Conservation (phyloP, 2,797 vertebrate species). For the Microctenopoma stevenorrisi region DNA sequence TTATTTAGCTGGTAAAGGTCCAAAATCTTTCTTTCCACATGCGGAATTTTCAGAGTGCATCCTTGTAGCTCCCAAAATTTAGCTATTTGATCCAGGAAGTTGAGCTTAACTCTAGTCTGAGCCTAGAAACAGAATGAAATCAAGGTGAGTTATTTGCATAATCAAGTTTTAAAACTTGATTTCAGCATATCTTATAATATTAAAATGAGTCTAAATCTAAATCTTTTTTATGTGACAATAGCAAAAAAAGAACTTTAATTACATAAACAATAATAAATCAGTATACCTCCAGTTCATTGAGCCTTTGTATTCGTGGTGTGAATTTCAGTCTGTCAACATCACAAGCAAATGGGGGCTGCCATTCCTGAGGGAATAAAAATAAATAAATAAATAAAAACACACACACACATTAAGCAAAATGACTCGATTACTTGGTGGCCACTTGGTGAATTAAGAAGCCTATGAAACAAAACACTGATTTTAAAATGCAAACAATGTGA, state of each 20-base stretch:
- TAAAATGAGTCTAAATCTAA: no score
- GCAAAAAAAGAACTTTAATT: not conserved
- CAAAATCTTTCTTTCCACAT: conserved; percentile 96
- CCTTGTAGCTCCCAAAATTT: conserved; percentile 99
- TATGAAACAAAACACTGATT: not conserved
- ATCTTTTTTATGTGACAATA: no score
- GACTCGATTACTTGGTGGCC: not conserved
- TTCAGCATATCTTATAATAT: no score
- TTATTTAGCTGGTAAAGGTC: conserved; percentile 97
- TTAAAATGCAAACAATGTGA: not conserved
- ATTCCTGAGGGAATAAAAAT: conserved; percentile 83
- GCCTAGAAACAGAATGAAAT: conserved; percentile 80
- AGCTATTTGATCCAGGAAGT: conserved; percentile 98
- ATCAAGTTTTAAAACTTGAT: not conserved
- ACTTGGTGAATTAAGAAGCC: conserved; percentile 4
- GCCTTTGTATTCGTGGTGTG: conserved; percentile 95
- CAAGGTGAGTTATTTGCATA: not conserved
- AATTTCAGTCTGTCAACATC: conserved; percentile 98
- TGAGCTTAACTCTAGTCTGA: conserved; percentile 97
- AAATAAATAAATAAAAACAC: conserved; percentile 3
- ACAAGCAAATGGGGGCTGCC: conserved; percentile 98
- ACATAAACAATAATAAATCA: conserved; percentile 10
- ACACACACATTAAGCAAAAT: conserved; percentile 12
- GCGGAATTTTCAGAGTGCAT: conserved; percentile 97
- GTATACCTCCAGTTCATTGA: conserved; percentile 96